These are phyloP conservation scores for Gastracanthus pulcherrimus DNA, from an alignment of 2,888 invertebrate species.

Conservation along the genomic window DNA sequence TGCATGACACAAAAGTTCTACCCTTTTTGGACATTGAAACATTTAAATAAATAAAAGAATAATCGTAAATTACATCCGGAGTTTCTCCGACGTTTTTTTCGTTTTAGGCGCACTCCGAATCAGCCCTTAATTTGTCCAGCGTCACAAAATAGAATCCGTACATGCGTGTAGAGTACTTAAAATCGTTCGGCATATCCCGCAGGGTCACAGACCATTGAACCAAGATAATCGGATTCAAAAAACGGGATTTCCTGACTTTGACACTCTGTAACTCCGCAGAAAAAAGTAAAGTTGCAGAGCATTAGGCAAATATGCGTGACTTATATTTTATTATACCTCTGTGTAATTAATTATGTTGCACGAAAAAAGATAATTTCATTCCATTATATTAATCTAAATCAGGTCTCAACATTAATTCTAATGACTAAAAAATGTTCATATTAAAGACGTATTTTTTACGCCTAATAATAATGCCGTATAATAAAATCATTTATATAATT, in stretches of 20 bases:
- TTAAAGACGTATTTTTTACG: too few species aligned
- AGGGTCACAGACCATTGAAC: constrained; percentile 6
- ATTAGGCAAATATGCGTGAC: not conserved
- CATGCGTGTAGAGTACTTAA: constrained; percentile 5
- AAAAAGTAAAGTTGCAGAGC: constrained; percentile 17
- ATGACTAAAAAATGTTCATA: too few species aligned
- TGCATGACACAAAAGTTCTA: not conserved
- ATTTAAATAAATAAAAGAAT: not conserved
- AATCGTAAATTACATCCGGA: constrained; percentile 40
- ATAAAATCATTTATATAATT: too few species aligned
- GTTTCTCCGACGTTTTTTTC: constrained; percentile 10
- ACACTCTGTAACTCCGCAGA: constrained; percentile 12
- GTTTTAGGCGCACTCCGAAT: constrained; percentile 11
- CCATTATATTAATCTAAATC: constrained; percentile 5
- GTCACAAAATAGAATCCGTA: not conserved
- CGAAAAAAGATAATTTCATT: not conserved
- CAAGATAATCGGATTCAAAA: constrained; percentile 37
- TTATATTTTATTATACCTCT: not conserved
- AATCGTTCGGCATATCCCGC: constrained; percentile 30
- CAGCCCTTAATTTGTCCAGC: constrained; percentile 32
- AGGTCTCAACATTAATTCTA: too few species aligned
- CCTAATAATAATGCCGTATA: too few species aligned
- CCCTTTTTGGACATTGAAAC: not conserved
- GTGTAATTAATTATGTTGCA: not conserved
- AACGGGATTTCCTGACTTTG: constrained; percentile 12